These are phyloP conservation scores for Dendronephthya gigantea DNA, from an alignment of 64 coral and sea anemone genomes.

Conservation along the genomic window DNA sequence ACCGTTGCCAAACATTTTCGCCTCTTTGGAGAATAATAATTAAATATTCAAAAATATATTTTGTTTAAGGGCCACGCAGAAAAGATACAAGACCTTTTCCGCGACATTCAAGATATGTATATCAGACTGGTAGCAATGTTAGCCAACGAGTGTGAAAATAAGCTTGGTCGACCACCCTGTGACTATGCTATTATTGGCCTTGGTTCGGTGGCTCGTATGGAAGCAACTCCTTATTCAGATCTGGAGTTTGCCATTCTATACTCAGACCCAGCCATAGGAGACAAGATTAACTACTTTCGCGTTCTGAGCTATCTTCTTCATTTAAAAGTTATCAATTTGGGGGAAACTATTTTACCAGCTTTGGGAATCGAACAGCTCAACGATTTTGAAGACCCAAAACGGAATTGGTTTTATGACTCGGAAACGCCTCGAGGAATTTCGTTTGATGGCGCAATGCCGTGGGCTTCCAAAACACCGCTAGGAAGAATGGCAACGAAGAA, in stretches of 20 bases:
- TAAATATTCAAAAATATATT: neutral
- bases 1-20: too few species aligned
- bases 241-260: conserved; percentile 15
- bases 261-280: conserved; percentile 1
- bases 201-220: neutral
- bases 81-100: neutral
- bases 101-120: conserved; percentile 15
- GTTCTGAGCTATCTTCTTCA: neutral
- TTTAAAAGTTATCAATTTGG: neutral
- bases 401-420: conserved; percentile 5
- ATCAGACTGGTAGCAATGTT: conserved; percentile 18
- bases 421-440: neutral
- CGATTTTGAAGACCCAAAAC: neutral
- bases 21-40: too few species aligned
- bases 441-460: conserved; percentile 10
- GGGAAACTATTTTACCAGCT: conserved; percentile 16
- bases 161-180: neutral
- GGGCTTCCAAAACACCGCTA: conserved; percentile 16
- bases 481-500: neutral
- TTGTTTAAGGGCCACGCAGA: neutral
- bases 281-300: conserved; percentile 5
- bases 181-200: conserved; percentile 13
- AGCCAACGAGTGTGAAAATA: neutral
- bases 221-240: conserved; percentile 1
- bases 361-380: conserved; percentile 1